Conservation (phyloP, 1,140 invertebrate genomes). For the Dendroctonus ponderosae region DNA sequence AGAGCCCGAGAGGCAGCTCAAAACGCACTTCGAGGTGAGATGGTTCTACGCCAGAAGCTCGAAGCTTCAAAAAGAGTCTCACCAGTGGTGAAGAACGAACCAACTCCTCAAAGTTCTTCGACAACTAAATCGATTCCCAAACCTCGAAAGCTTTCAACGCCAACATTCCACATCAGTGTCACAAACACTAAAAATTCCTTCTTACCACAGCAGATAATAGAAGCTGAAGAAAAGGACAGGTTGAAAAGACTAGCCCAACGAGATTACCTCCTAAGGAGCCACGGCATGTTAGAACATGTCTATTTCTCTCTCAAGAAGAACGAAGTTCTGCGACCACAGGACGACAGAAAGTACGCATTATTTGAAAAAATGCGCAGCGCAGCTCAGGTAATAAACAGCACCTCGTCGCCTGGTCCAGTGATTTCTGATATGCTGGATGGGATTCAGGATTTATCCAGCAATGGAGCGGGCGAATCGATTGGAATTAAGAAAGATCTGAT, state of each 20-base stretch:
- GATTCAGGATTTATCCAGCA: slow-evolving; percentile 24
- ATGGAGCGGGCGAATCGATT: slow-evolving; percentile 25
- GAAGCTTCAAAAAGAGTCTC: slow-evolving; percentile 45
- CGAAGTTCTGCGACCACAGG: slow-evolving; percentile 51
- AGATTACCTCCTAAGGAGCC: slow-evolving; percentile 63
- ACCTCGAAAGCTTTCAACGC: slow-evolving; percentile 18
- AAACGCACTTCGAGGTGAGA: slow-evolving; percentile 61
- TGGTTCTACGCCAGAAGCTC: slow-evolving; percentile 54
- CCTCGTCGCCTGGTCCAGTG: slow-evolving; percentile 31
- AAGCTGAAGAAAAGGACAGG: slow-evolving; percentile 64
- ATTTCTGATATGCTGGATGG: slow-evolving; percentile 42
- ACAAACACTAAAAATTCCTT: slow-evolving; percentile 53
- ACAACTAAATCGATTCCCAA: slow-evolving; percentile 1
- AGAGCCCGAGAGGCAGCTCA: slow-evolving; percentile 69
- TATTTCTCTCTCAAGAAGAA: slow-evolving; percentile 56
- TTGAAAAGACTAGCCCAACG: slow-evolving; percentile 58
- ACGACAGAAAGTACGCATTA: slow-evolving; percentile 54
- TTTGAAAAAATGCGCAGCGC: slow-evolving; percentile 45
- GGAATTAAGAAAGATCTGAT: slow-evolving; percentile 16
- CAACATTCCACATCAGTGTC: slow-evolving; percentile 2
- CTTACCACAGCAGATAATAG: slow-evolving; percentile 62
- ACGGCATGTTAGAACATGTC: slow-evolving; percentile 63
- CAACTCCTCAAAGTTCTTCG: background rate
- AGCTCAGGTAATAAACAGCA: slow-evolving; percentile 37
- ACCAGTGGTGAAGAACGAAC: slow-evolving; percentile 32